Conservation (phyloP, 2,797 vertebrate species). For the Natrix natrix region DNA sequence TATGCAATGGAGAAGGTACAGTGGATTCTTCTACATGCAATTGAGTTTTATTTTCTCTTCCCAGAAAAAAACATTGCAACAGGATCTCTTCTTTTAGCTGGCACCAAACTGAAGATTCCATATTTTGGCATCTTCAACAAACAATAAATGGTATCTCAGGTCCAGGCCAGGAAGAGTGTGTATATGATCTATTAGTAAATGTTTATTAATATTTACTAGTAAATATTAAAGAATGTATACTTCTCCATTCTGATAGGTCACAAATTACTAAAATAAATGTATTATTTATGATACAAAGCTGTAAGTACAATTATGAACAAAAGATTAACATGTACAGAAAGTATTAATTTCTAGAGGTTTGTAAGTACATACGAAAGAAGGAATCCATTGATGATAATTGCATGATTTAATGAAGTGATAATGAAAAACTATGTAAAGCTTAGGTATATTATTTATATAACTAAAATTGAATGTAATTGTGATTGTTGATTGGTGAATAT, state of each 20-base stretch:
- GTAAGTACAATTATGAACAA: background rate
- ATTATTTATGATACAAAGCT: background rate
- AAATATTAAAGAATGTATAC: background rate
- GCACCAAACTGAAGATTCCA: background rate
- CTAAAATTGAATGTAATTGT: background rate
- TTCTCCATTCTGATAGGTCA: slow-evolving; percentile 23
- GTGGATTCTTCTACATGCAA: background rate
- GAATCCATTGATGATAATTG: background rate
- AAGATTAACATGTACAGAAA: background rate
- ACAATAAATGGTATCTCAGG: background rate
- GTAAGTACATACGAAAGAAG: background rate
- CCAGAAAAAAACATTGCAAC: background rate
- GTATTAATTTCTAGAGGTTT: background rate
- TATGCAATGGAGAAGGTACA: background rate
- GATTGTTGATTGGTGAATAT: background rate
- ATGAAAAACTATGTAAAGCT: background rate
- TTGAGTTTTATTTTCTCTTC: background rate
- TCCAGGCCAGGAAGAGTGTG: background rate
- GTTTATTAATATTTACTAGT: background rate
- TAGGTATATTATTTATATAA: background rate
- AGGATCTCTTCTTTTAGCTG: background rate
- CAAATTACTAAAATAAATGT: background rate
- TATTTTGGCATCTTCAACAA: background rate
- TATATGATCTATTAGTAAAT: background rate
- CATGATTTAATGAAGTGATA: background rate